phyloP scores from a whole-genome alignment of 2,888 invertebrate species.

The Smittia aterrima region DNA sequence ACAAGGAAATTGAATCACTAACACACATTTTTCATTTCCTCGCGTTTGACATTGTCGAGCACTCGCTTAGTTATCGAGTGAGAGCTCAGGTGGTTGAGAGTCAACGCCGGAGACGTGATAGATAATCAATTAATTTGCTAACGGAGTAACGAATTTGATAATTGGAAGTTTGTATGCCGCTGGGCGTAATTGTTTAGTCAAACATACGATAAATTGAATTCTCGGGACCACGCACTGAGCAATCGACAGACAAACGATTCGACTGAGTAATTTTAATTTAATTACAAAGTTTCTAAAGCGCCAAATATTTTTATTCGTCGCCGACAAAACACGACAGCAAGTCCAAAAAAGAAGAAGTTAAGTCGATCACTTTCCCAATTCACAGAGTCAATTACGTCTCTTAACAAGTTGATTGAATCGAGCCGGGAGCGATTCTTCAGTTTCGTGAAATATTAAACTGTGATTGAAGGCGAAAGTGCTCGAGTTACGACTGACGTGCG shows the following conservation, averaged over 20 bases:
- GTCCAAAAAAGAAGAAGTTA: background rate
- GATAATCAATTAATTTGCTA: background rate
- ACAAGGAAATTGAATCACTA: conserved; percentile 7
- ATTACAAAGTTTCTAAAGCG: background rate
- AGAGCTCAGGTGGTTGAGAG: background rate
- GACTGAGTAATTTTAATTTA: background rate
- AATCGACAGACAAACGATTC: background rate
- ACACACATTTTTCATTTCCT: background rate
- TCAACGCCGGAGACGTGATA: background rate
- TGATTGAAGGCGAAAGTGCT: background rate
- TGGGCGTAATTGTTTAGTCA: conserved; percentile 16
- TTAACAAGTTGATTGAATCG: conserved; percentile 13
- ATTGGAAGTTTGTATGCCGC: background rate
- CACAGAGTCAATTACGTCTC: background rate
- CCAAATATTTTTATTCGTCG: background rate
- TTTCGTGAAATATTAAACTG: background rate
- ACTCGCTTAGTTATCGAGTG: background rate
- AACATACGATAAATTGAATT: background rate
- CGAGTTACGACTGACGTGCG: background rate
- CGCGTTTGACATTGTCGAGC: too few relatives aligned
- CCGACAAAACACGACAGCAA: background rate
- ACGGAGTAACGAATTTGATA: background rate
- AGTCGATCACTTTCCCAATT: conserved; percentile 5
- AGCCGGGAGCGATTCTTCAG: background rate
- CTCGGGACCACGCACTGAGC: background rate